Conservation (phyloP, 2,113 vertebrate genomes). For the Vicugna pacos region DNA sequence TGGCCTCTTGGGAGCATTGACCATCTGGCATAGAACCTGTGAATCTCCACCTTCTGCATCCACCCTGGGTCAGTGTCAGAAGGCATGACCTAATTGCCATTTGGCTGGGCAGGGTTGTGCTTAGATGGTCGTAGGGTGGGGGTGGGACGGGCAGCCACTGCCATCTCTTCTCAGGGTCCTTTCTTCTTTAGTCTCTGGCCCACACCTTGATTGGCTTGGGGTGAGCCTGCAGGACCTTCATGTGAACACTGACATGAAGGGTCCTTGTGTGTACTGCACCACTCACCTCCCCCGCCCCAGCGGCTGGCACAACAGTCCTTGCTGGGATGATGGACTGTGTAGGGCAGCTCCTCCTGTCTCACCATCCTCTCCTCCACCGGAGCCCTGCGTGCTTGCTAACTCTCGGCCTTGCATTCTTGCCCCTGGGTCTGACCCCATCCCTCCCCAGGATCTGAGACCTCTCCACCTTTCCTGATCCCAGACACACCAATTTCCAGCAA, state of each 20-base stretch:
- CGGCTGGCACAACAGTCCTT: neutral
- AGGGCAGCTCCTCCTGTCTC: neutral
- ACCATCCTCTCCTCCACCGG: neutral
- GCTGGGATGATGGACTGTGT: neutral
- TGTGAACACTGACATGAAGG: neutral
- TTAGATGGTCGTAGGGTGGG: neutral
- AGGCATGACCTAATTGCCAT: neutral
- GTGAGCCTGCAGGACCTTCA: neutral
- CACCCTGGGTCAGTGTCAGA: neutral
- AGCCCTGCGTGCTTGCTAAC: neutral
- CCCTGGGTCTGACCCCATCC: neutral
- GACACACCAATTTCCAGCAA: neutral
- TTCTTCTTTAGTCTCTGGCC: neutral
- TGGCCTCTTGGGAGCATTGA: neutral
- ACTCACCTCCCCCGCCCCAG: neutral
- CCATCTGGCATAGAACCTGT: neutral
- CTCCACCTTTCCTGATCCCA: neutral
- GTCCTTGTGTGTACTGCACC: neutral
- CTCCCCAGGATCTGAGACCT: neutral
- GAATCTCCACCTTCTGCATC: neutral
- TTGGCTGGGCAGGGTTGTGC: neutral
- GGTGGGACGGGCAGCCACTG: neutral
- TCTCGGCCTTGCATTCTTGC: neutral
- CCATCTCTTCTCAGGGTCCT: neutral
- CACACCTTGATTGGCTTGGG: neutral